These are phyloP conservation scores for Ciconia nigra DNA, from an alignment of 2,797 vertebrate species.

Conservation along the genomic window DNA sequence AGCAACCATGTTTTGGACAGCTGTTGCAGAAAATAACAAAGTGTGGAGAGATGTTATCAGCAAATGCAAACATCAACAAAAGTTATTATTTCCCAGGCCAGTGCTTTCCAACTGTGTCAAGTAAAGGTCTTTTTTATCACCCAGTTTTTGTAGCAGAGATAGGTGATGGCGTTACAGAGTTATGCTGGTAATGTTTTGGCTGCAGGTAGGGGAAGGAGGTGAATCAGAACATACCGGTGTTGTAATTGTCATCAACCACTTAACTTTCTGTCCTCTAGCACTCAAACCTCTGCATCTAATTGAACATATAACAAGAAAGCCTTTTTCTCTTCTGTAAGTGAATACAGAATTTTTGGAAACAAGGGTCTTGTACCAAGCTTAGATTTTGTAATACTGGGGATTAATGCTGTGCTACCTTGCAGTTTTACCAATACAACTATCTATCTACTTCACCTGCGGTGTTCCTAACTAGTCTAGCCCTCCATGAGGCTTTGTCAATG, in stretches of 20 bases:
- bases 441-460: not conserved
- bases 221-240: not conserved
- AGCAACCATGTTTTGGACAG: not conserved
- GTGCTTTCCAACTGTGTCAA: not conserved
- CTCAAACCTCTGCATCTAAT: not conserved
- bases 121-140: not conserved
- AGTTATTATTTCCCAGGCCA: not conserved
- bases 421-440: not conserved
- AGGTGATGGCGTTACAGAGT: not conserved
- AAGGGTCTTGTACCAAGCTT: not conserved
- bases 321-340: not conserved
- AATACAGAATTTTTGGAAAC: not conserved
- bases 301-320: not conserved
- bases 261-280: not conserved
- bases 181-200: not conserved
- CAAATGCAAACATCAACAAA: conserved; percentile 33
- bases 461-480: not conserved
- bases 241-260: not conserved
- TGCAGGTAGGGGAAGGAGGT: not conserved
- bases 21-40: conserved; percentile 41
- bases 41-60: not conserved
- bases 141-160: not conserved
- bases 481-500: not conserved
- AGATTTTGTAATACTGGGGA: not conserved
- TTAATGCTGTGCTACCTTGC: not conserved